Percentiles rank a stretch among this genome's conserved stretches.
Conservation (phyloP, 2,797 vertebrate species). For the Sus cebifrons region DNA sequence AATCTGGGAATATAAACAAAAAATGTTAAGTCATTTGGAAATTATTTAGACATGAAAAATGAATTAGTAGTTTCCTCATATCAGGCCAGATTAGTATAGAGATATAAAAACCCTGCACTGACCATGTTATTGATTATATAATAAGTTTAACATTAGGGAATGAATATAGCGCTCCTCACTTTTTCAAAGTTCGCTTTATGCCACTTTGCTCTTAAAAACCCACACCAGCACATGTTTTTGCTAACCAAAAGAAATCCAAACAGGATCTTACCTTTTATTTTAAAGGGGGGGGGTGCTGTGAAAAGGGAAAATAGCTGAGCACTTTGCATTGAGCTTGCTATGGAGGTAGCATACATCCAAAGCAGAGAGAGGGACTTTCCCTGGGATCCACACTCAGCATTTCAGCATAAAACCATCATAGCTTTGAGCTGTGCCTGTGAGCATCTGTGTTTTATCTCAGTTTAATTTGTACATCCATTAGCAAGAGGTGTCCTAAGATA, state of each 20-base stretch:
- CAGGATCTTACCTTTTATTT: not conserved
- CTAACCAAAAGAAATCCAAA: not conserved
- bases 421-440: not conserved
- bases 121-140: not conserved
- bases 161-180: not conserved
- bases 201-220: not conserved
- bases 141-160: slow-evolving; percentile 12
- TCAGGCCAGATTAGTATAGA: not conserved
- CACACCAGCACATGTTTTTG: not conserved
- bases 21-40: slow-evolving; percentile 67
- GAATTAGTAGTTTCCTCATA: slow-evolving; percentile 17
- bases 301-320: not conserved
- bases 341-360: too few species aligned
- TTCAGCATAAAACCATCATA: fast-evolving
- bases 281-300: not conserved
- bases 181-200: not conserved
- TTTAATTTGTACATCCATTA: not conserved
- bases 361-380: not conserved
- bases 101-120: not conserved
- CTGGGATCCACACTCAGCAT: not conserved
- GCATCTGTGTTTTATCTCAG: not conserved
- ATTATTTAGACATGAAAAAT: slow-evolving; percentile 65
- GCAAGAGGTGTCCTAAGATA: not conserved
- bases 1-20: slow-evolving; percentile 73
- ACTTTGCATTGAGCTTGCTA: not conserved